Conservation (phyloP, 2,797 vertebrate genomes). For the Prunella strophiata region DNA sequence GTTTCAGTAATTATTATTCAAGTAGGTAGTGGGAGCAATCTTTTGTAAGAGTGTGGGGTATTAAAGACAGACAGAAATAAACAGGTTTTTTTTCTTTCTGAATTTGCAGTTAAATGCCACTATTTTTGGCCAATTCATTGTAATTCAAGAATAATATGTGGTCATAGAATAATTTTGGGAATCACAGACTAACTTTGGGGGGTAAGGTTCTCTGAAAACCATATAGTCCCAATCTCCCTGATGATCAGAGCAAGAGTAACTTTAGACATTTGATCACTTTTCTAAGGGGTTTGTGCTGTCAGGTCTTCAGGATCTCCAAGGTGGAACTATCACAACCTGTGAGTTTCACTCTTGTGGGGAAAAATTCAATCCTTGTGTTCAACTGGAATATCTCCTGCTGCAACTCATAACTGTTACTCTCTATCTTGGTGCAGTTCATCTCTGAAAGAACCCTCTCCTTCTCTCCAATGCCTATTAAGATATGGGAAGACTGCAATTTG, state of each 20-base stretch:
- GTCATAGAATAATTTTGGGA: background rate
- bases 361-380: background rate
- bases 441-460: background rate
- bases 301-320: background rate
- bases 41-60: background rate
- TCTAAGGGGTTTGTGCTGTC: background rate
- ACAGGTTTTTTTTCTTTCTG: background rate
- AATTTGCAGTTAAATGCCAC: background rate
- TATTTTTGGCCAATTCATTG: background rate
- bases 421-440: background rate
- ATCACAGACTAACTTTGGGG: background rate
- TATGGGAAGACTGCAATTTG: background rate
- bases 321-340: background rate
- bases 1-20: constrained; percentile 19
- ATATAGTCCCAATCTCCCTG: background rate
- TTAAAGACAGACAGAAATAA: background rate
- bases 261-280: background rate
- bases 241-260: background rate
- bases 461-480: background rate
- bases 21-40: background rate
- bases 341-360: background rate
- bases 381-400: background rate
- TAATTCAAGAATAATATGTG: background rate
- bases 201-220: background rate
- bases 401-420: background rate